Conservation (phyloP, 2,797 vertebrate species). For the Huso huso region DNA sequence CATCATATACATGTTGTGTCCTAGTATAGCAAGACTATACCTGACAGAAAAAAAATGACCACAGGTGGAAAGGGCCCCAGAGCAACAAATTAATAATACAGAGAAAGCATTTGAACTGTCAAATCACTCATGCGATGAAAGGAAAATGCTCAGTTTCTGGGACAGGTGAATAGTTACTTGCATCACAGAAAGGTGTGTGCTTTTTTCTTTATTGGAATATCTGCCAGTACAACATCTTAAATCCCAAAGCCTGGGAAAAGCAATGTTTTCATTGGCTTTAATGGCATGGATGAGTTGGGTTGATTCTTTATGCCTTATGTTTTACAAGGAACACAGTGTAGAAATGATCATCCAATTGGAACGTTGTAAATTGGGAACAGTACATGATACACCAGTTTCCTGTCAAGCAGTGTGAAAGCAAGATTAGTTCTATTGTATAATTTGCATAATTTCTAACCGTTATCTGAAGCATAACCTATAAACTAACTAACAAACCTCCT, state of each 20-base stretch:
- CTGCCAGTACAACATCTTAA: not conserved
- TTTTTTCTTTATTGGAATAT: not conserved
- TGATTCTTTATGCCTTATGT: slow-evolving; percentile 24
- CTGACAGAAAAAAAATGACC: not conserved
- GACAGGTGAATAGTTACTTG: not conserved
- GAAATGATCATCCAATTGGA: slow-evolving; percentile 12
- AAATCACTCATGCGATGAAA: slow-evolving; percentile 5
- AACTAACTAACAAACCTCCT: no score
- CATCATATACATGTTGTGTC: not conserved
- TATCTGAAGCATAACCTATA: no score
- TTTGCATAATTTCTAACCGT: no score
- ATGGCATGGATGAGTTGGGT: slow-evolving; percentile 7
- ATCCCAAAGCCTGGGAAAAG: not conserved
- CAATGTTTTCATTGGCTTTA: slow-evolving; percentile 9
- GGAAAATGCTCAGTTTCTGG: not conserved
- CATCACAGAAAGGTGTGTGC: not conserved
- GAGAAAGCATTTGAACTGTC: not conserved
- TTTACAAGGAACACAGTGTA: slow-evolving; percentile 20
- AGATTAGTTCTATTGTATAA: no score
- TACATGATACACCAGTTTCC: no score
- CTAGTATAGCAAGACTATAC: not conserved
- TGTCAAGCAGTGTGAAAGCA: no score
- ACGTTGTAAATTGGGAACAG: not conserved
- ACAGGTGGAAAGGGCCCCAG: not conserved
- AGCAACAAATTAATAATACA: not conserved